Evolutionary conservation across 2,113 vertebrate genomes (phyloP).

Genomic region (Sylvietta virens): DNA sequence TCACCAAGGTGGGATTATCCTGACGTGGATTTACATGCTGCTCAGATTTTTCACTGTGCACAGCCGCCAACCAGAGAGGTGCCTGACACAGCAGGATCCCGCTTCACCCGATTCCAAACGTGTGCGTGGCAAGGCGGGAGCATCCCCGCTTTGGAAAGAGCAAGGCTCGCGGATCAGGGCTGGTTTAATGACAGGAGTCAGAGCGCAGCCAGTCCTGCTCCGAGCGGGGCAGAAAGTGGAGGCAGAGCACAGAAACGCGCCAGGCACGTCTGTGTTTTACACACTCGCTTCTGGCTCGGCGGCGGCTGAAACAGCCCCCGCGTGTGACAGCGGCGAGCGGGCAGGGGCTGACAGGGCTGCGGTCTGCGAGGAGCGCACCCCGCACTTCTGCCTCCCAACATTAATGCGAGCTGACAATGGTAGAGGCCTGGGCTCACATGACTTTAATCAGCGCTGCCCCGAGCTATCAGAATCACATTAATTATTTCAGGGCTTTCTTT

Average conservation of each 20-base stretch:
- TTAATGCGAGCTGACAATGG: constrained; percentile 74
- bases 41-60: neutral
- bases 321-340: neutral
- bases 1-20: neutral
- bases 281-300: constrained; percentile 24
- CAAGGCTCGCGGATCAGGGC: neutral
- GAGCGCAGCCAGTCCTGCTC: neutral
- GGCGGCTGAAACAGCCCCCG: constrained; percentile 43
- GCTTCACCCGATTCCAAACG: neutral
- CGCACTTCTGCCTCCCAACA: constrained; percentile 18
- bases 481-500: constrained; percentile 64
- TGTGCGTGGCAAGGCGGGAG: neutral
- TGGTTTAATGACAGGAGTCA: neutral
- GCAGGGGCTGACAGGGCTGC: constrained; percentile 13
- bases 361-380: constrained; percentile 17
- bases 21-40: neutral
- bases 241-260: neutral
- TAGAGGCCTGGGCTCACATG: constrained; percentile 67
- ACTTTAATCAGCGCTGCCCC: constrained; percentile 52
- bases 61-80: neutral
- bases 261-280: neutral
- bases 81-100: neutral
- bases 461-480: constrained; percentile 62
- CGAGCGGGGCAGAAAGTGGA: neutral
- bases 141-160: neutral